Evolutionary conservation across 2,888 invertebrate genomes (phyloP).

Genomic region (Morinoia aosen): DNA sequence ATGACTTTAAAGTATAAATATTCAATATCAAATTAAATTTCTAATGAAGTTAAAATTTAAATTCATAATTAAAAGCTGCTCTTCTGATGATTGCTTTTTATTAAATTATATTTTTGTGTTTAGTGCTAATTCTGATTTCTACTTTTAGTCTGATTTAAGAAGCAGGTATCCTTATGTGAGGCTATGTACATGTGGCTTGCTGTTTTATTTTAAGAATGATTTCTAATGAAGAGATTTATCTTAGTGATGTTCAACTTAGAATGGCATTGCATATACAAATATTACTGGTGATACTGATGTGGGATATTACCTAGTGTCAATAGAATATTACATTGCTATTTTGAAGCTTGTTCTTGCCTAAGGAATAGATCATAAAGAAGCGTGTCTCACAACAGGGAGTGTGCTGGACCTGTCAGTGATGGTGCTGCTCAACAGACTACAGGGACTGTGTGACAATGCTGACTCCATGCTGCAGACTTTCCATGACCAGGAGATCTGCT

Average conservation of each 20-base stretch:
- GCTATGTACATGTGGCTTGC: too few relatives aligned
- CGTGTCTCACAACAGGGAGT: constrained; percentile 54
- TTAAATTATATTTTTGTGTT: too few relatives aligned
- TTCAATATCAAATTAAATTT: background rate
- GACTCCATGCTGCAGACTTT: constrained; percentile 83
- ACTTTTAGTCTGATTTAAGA: too few relatives aligned
- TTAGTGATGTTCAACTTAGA: background rate
- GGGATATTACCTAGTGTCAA: background rate
- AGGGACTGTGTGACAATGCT: constrained; percentile 76
- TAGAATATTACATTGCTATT: background rate
- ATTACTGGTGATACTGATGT: background rate
- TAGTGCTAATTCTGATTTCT: too few relatives aligned
- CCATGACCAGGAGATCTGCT: constrained; percentile 83
- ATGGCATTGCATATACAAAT: too few relatives aligned
- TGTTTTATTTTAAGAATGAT: too few relatives aligned
- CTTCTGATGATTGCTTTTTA: too few relatives aligned
- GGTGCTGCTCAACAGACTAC: constrained; percentile 87
- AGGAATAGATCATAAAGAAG: background rate
- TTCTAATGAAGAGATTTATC: too few relatives aligned
- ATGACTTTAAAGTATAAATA: background rate
- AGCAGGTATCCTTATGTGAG: too few relatives aligned
- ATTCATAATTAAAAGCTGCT: too few relatives aligned
- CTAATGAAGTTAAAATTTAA: too few relatives aligned
- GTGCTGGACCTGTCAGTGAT: constrained; percentile 92
- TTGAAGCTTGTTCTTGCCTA: background rate